Percentiles rank a stretch among this genome's conserved stretches.
phyloP scores from a whole-genome alignment of 1,140 invertebrate species.

The Drosophila pruinosa region DNA sequence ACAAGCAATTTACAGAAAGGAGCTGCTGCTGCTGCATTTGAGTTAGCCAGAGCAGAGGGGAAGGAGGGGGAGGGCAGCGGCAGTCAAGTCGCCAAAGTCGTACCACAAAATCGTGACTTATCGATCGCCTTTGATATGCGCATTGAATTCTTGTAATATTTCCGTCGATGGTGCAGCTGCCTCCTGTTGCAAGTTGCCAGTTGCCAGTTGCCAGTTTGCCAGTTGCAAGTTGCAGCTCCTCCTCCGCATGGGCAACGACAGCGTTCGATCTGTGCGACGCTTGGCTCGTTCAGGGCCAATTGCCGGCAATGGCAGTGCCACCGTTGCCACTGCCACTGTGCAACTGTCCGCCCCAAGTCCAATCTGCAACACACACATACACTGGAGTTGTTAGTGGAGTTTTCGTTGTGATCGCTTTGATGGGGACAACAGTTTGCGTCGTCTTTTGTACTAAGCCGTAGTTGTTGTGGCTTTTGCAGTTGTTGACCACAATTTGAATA shows the following conservation, averaged over 20 bases:
- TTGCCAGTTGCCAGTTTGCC: conserved; percentile 1
- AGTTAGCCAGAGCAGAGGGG: background rate
- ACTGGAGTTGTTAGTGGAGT: conserved; percentile 1
- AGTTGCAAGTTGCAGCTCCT: conserved; percentile 2
- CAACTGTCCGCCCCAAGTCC: conserved; percentile 56
- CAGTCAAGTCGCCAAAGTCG: conserved; percentile 31
- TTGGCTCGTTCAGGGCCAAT: conserved; percentile 57
- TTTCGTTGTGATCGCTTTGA: conserved; percentile 40
- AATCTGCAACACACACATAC: conserved; percentile 24
- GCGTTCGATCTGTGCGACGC: conserved; percentile 12
- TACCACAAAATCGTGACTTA: conserved; percentile 72
- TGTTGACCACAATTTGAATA: conserved; percentile 47
- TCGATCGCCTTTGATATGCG: conserved; percentile 77
- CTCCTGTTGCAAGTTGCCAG: background rate
- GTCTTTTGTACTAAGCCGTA: conserved; percentile 34
- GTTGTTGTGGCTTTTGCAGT: background rate
- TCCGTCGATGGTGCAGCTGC: conserved; percentile 20
- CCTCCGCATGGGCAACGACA: conserved; percentile 7
- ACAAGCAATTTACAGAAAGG: conserved; percentile 10
- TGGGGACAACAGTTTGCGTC: conserved; percentile 37
- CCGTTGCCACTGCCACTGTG: conserved; percentile 60
- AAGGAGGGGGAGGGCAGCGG: conserved; percentile 5
- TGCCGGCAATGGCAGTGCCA: conserved; percentile 62
- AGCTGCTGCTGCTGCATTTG: background rate
- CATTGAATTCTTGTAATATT: conserved; percentile 79